Conservation (phyloP, 2,113 vertebrate species). For the Erythrolamprus reginae region DNA sequence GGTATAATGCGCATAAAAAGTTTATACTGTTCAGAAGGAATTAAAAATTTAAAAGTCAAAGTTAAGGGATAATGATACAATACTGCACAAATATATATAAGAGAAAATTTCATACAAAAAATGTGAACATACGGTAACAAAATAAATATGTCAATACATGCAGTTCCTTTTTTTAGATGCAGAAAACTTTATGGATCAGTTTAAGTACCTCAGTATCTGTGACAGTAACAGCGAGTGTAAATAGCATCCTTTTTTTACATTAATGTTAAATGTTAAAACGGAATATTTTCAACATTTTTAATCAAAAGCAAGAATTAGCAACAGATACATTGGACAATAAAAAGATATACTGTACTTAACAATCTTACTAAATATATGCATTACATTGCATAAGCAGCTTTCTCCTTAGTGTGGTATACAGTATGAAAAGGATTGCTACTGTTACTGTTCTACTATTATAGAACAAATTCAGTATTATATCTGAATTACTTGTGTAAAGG, state of each 20-base stretch:
- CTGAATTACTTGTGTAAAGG: too few relatives aligned
- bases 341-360: too few relatives aligned
- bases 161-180: not conserved
- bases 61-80: not conserved
- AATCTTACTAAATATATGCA: too few relatives aligned
- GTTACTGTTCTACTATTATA: not conserved
- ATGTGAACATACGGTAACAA: not conserved
- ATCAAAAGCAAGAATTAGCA: too few relatives aligned
- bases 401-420: not conserved
- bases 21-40: not conserved
- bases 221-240: not conserved
- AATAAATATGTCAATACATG: not conserved
- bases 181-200: not conserved
- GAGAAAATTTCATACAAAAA: not conserved
- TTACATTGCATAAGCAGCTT: not conserved
- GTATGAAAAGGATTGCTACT: not conserved
- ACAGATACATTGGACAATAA: too few relatives aligned
- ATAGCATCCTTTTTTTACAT: not conserved
- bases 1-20: not conserved
- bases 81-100: not conserved
- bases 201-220: not conserved
- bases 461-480: not conserved
- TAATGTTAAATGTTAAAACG: not conserved
- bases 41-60: not conserved
- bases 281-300: too few relatives aligned